Conservation (phyloP, 2,113 vertebrate species). For the Hucho hucho region DNA sequence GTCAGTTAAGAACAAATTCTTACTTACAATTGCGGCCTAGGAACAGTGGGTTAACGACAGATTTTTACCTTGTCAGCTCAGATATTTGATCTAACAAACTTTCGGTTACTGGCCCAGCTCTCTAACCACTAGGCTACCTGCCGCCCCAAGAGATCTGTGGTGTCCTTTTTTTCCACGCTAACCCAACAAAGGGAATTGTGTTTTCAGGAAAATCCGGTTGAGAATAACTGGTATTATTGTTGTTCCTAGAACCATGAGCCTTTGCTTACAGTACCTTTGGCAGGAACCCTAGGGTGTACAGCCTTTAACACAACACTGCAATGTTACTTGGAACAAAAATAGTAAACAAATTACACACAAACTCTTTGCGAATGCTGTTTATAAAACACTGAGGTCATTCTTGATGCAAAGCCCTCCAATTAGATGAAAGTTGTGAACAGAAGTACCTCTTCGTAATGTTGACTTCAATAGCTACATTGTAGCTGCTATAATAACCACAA, state of each 20-base stretch:
- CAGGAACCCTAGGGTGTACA: neutral
- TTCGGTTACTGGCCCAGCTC: too few species aligned
- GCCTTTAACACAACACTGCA: neutral
- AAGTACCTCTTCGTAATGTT: neutral
- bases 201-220: neutral
- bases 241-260: neutral
- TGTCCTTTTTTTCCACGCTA: conserved; percentile 18
- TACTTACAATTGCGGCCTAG: too few species aligned
- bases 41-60: too few species aligned
- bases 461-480: too few species aligned
- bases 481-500: neutral
- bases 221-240: neutral
- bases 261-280: neutral
- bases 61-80: too few species aligned
- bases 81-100: too few species aligned
- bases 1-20: neutral
- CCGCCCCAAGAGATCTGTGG: conserved; percentile 1
- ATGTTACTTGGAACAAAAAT: neutral
- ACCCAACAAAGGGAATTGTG: neutral
- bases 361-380: neutral
- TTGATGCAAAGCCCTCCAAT: too few species aligned
- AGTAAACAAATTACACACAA: neutral
- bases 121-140: too few species aligned
- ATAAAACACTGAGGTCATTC: neutral
- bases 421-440: neutral